Conservation (phyloP, 2,113 vertebrate genomes). For the Oplegnathus fasciatus region DNA sequence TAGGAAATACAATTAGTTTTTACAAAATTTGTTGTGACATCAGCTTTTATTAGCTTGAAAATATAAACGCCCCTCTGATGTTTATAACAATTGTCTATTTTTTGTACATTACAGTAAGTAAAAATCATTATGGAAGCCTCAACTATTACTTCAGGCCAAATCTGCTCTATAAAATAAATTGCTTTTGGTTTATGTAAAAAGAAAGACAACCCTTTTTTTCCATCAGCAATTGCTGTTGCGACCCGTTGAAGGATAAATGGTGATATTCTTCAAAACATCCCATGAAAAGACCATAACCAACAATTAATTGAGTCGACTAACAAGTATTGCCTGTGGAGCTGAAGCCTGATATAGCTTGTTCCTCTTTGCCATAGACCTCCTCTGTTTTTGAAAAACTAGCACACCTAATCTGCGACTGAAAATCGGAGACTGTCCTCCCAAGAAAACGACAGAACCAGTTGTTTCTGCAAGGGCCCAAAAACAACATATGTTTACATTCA, state of each 20-base stretch:
- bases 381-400: neutral
- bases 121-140: neutral
- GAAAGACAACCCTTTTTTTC: neutral
- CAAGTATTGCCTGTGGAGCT: neutral
- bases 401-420: neutral
- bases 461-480: neutral
- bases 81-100: neutral
- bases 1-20: neutral
- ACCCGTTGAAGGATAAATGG: neutral
- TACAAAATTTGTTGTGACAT: neutral
- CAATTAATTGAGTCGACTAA: neutral
- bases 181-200: neutral
- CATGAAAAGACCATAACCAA: neutral
- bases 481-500: neutral
- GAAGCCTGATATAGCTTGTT: neutral
- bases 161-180: neutral
- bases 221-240: neutral
- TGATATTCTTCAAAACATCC: neutral
- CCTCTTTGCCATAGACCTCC: neutral
- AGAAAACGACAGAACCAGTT: neutral
- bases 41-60: neutral
- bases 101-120: neutral
- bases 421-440: neutral
- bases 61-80: neutral
- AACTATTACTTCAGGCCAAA: neutral